A percentile compares a stretch with the other conserved stretches of the same genome.
These are phyloP conservation scores for Macrotus californicus DNA, from an alignment of 2,113 vertebrate genomes.

Conservation along the genomic window DNA sequence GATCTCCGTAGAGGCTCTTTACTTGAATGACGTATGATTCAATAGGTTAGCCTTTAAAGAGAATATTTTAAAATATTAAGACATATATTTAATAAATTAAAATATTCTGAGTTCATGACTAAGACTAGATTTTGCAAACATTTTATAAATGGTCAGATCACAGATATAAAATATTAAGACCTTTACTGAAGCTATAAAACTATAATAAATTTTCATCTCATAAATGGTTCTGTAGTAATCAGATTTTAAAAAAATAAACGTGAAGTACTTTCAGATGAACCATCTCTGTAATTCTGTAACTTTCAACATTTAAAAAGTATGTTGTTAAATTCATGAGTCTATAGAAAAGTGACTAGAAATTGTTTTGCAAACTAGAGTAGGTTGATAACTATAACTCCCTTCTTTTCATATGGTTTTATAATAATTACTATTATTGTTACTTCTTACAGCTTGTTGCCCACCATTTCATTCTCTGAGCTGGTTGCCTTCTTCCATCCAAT, in stretches of 20 bases:
- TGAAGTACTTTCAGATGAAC: background rate
- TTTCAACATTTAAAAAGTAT: background rate
- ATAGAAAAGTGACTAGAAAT: background rate
- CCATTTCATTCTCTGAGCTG: background rate
- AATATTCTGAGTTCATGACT: slow-evolving; percentile 18
- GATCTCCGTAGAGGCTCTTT: too few relatives aligned
- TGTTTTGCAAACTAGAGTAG: background rate
- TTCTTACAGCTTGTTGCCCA: background rate
- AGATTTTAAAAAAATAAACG: slow-evolving; percentile 8
- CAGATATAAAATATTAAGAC: slow-evolving; percentile 19
- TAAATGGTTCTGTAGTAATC: background rate
- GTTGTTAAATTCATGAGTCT: background rate
- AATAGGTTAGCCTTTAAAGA: slow-evolving; percentile 13
- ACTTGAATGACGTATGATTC: slow-evolving; percentile 3
- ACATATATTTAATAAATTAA: slow-evolving; percentile 12
- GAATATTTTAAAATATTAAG: slow-evolving; percentile 8
- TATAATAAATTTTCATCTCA: slow-evolving; percentile 30
- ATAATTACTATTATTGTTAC: background rate
- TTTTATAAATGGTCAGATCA: slow-evolving; percentile 31
- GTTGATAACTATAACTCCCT: background rate
- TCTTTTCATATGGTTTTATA: background rate
- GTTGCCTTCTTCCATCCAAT: background rate
- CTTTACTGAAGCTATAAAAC: slow-evolving; percentile 28
- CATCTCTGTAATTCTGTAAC: background rate
- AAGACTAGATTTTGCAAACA: slow-evolving; percentile 10